Evolutionary conservation across 2,888 invertebrate genomes (phyloP).

Genomic region (Branchellion lobata): DNA sequence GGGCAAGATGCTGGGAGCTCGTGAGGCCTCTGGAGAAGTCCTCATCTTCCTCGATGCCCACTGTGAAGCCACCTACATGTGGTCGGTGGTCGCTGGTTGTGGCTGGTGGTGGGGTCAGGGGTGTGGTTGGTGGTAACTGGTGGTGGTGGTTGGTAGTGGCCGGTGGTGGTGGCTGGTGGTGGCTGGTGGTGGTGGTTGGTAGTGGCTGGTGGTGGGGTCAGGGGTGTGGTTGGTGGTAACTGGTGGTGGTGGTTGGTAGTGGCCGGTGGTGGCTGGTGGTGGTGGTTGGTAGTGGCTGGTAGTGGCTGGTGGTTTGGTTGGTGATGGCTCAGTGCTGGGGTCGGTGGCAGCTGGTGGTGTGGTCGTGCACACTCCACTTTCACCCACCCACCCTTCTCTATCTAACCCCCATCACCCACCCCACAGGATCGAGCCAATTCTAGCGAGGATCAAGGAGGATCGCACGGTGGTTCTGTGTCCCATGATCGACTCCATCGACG

Average conservation of each 20-base stretch:
- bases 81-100: conserved; percentile 4
- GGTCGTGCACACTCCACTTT: too few species aligned
- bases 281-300: neutral
- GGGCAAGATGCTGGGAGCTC: conserved; percentile 72
- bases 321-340: neutral
- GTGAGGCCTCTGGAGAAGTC: conserved; percentile 67
- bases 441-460: conserved; percentile 80
- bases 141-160: neutral
- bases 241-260: neutral
- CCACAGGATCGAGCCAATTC: conserved; percentile 78
- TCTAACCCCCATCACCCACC: too few species aligned
- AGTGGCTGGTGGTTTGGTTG: too few species aligned
- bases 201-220: too few species aligned
- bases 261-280: neutral
- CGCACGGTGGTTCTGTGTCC: conserved; percentile 82
- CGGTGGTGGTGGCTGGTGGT: neutral
- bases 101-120: neutral
- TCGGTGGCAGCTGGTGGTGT: too few species aligned
- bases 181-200: neutral
- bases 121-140: neutral
- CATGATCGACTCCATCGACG: conserved; percentile 90
- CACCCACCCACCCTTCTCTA: too few species aligned
- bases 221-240: neutral
- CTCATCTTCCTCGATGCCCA: conserved; percentile 62
- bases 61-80: conserved; percentile 57